Conservation (phyloP, 2,113 vertebrate species). For the Siniperca knerii region DNA sequence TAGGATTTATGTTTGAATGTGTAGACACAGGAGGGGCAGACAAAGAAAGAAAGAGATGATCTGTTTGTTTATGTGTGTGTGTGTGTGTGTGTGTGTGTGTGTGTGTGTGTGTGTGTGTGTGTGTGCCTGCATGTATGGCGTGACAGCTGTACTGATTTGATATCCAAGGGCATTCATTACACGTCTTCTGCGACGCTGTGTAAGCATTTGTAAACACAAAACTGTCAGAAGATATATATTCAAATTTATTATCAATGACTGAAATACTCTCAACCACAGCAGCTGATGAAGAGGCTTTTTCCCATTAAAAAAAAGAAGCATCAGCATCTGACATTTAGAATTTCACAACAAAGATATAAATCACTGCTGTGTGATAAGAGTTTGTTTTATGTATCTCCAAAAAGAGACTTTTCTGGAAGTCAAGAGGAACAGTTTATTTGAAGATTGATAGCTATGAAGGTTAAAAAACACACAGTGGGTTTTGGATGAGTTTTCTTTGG, state of each 20-base stretch:
- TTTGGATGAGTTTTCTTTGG: background rate
- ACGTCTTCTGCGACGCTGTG: constrained; percentile 25
- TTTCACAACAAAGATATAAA: constrained; percentile 4
- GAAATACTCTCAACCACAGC: constrained; percentile 33
- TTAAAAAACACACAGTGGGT: background rate
- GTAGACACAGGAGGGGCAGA: constrained; percentile 18
- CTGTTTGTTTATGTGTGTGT: constrained; percentile 18
- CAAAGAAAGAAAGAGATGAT: constrained; percentile 10
- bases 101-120: constrained; percentile 16
- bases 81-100: constrained; percentile 23
- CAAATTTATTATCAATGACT: constrained; percentile 48
- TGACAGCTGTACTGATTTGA: constrained; percentile 52
- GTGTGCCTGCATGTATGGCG: constrained; percentile 12
- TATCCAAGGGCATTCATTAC: constrained; percentile 31
- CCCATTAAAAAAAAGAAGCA: background rate
- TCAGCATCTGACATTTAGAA: constrained; percentile 6
- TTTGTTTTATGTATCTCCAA: background rate
- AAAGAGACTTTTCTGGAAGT: background rate
- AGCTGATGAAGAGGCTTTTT: constrained; percentile 39
- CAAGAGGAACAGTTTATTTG: background rate
- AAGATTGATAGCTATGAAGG: background rate
- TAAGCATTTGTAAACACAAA: constrained; percentile 51
- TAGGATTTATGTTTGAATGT: constrained; percentile 26
- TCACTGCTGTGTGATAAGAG: constrained; percentile 12
- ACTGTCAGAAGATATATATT: constrained; percentile 56